Conservation (phyloP, 2,797 vertebrate genomes). For the Tympanoctomys barrerae region DNA sequence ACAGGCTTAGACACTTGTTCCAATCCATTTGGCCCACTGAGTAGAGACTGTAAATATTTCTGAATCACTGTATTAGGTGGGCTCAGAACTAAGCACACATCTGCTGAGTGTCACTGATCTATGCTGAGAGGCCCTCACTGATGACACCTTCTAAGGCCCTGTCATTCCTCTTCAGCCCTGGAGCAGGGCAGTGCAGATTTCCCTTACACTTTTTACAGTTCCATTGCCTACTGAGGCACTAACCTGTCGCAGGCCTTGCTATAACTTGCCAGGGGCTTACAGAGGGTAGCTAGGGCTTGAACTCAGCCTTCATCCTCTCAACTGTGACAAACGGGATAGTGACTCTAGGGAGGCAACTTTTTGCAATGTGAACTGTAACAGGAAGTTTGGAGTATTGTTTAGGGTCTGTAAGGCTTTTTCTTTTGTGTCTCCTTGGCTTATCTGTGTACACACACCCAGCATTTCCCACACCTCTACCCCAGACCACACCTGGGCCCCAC, state of each 20-base stretch:
- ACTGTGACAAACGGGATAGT: not conserved
- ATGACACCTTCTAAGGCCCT: not conserved
- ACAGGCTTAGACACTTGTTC: not conserved
- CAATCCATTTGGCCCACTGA: not conserved
- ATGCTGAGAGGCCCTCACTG: not conserved
- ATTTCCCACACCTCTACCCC: not conserved
- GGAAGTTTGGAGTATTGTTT: not conserved
- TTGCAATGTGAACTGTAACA: not conserved
- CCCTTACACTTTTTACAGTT: not conserved
- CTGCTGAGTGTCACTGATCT: not conserved
- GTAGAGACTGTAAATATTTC: not conserved
- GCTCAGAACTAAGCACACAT: not conserved
- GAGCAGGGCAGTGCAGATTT: not conserved
- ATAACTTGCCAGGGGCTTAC: not conserved
- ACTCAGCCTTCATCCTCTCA: not conserved
- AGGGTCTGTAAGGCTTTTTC: not conserved
- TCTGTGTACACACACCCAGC: rapidly evolving
- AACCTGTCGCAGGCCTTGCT: not conserved
- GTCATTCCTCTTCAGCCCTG: not conserved
- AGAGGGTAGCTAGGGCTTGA: not conserved
- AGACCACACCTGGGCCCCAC: not conserved
- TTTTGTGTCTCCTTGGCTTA: not conserved
- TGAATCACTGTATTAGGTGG: not conserved
- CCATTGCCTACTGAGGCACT: not conserved
- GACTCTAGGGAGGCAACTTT: not conserved